phyloP scores from a whole-genome alignment of 1,140 invertebrate species.

The Ostrea edulis region DNA sequence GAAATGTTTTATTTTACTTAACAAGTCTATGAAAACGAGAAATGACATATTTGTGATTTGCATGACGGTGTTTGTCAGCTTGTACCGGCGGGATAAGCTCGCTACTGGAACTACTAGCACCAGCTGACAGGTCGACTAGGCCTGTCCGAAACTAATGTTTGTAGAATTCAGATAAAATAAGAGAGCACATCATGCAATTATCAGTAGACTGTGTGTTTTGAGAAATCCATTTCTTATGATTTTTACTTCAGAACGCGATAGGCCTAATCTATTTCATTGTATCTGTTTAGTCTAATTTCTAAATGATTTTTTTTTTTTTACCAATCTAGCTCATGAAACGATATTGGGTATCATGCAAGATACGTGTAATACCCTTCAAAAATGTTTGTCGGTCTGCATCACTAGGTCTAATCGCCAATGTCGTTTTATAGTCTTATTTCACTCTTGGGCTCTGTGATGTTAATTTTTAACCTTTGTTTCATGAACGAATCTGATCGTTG shows the following conservation, averaged over 20 bases:
- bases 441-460: too few species aligned
- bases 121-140: background rate
- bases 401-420: background rate
- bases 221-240: background rate
- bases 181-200: too few species aligned
- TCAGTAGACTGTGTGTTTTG: too few species aligned
- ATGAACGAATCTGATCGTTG: too few species aligned
- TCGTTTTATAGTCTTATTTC: background rate
- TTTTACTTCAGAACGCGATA: too few species aligned
- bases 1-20: background rate
- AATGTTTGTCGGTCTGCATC: background rate
- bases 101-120: background rate
- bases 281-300: too few species aligned
- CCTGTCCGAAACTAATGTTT: background rate
- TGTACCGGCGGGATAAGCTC: too few species aligned
- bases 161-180: background rate
- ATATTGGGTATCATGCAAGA: background rate
- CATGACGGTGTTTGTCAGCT: background rate
- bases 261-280: too few species aligned
- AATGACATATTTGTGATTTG: background rate
- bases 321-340: too few species aligned
- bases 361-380: too few species aligned
- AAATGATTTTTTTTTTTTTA: too few species aligned
- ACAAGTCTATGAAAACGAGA: background rate
- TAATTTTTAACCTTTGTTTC: too few species aligned